Conservation (phyloP, 2,797 vertebrate species). For the Emys orbicularis region DNA sequence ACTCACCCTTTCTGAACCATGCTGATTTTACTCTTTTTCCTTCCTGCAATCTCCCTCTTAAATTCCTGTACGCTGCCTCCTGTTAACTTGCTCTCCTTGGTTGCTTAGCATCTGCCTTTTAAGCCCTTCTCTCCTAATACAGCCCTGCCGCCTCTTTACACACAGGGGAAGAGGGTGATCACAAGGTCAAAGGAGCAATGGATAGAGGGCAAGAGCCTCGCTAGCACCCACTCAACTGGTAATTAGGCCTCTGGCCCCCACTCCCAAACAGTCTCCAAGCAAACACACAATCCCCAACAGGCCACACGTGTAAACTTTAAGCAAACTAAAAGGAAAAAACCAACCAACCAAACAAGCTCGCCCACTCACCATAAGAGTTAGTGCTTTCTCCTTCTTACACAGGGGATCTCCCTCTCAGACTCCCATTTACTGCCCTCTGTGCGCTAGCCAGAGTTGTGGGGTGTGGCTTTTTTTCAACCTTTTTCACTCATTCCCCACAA, state of each 20-base stretch:
- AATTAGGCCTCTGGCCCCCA: background rate
- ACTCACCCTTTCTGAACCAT: background rate
- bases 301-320: background rate
- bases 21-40: background rate
- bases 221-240: background rate
- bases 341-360: background rate
- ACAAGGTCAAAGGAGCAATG: background rate
- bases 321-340: background rate
- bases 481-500: background rate
- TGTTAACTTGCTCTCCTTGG: background rate
- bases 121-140: background rate
- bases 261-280: background rate
- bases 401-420: no score
- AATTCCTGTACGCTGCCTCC: background rate
- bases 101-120: background rate
- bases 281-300: background rate
- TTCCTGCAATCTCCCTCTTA: background rate
- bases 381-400: background rate
- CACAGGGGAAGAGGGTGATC: background rate
- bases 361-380: background rate
- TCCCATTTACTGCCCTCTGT: background rate
- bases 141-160: background rate
- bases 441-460: background rate
- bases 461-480: fast-evolving
- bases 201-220: background rate